Conservation (phyloP, 2,888 invertebrate genomes). For the Nezara viridula region DNA sequence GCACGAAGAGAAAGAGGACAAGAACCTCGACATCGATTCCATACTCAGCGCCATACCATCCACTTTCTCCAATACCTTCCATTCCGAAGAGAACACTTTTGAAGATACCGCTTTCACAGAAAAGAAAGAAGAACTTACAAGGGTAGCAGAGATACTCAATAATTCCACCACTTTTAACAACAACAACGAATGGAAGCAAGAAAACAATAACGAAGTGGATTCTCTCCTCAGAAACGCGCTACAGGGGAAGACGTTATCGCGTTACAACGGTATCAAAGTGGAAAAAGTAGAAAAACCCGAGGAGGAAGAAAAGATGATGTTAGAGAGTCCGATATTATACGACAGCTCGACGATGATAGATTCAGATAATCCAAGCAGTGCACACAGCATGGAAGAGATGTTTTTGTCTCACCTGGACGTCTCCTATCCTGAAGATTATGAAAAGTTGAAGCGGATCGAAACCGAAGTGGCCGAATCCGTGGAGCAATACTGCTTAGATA, state of each 20-base stretch:
- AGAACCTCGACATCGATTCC: slow-evolving; percentile 79
- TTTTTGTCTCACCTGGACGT: slow-evolving; percentile 77
- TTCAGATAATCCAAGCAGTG: slow-evolving; percentile 73
- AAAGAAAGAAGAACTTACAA: slow-evolving; percentile 61
- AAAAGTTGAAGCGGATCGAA: slow-evolving; percentile 86
- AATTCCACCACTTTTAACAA: slow-evolving; percentile 76
- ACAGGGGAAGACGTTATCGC: slow-evolving; percentile 77
- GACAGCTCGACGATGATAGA: slow-evolving; percentile 69
- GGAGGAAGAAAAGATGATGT: slow-evolving; percentile 63
- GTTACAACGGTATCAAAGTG: slow-evolving; percentile 66
- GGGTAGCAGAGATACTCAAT: slow-evolving; percentile 71
- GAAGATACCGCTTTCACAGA: slow-evolving; percentile 84
- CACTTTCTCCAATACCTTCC: slow-evolving; percentile 62
- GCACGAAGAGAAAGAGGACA: slow-evolving; percentile 76
- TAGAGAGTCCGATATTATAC: slow-evolving; percentile 63
- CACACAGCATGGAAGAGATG: slow-evolving; percentile 79
- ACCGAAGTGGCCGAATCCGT: slow-evolving; percentile 85
- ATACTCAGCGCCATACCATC: slow-evolving; percentile 80
- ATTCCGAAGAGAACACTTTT: slow-evolving; percentile 69
- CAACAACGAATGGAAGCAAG: slow-evolving; percentile 70
- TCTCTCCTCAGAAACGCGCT: slow-evolving; percentile 85
- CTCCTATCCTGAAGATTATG: slow-evolving; percentile 84
- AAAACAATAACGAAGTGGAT: slow-evolving; percentile 72
- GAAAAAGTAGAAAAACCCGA: slow-evolving; percentile 66
- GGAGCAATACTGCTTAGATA: slow-evolving; percentile 71